Base-by-base conservation (phyloP, 1,140 invertebrate genomes). In the Drosophila bocki region DNA sequence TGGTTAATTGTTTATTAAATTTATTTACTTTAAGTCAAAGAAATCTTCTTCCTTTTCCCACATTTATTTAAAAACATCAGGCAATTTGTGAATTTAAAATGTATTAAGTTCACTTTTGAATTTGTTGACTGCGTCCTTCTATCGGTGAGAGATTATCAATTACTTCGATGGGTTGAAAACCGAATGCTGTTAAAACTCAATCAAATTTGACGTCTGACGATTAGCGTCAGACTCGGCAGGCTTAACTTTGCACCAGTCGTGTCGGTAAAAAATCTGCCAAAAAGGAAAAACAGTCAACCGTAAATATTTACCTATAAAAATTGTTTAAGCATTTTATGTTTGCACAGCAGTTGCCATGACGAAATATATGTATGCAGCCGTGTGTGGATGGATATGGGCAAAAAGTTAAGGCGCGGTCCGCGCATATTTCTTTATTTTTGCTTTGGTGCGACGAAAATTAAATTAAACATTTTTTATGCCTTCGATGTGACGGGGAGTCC, bases 401-500 rank as follows among this genome's bases (percentile, higher is more conserved):
- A 61, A 54, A 63, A 61, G 58, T 54, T 48, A 64, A 74, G 80
- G 63, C 59, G 62, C 47, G 50, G 41, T 19, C 22, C 26, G n/a
- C 15, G 7, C 33, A 29, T 32, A 44, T 70, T 67, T n/a, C 26
- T 29, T 58, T 58, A 26, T 57, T 45, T 45, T 12, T 78, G 74
- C 37, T 78, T 86, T 70, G 53, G 63, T 65, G 54, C 50, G 15
- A 57, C 63, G 47, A 65, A 87, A 88, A 88, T 88, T 78, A 88
- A 88, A 88, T 88, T 88, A 81, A 88, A 90, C 74, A 88, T 84
- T 88, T 86, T 88, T 88, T 88, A 90, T 84, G 78, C 75, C 75
- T 63, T 57, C 37, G 44, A 51, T 44, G 13, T 45, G 33, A 19
- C 22, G 42, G 33, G 41, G 19, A 12, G n/a, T 51, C 37, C 44